These are phyloP conservation scores for Papilio polyxenes DNA, from an alignment of 1,140 invertebrate species.

Conservation along the genomic window DNA sequence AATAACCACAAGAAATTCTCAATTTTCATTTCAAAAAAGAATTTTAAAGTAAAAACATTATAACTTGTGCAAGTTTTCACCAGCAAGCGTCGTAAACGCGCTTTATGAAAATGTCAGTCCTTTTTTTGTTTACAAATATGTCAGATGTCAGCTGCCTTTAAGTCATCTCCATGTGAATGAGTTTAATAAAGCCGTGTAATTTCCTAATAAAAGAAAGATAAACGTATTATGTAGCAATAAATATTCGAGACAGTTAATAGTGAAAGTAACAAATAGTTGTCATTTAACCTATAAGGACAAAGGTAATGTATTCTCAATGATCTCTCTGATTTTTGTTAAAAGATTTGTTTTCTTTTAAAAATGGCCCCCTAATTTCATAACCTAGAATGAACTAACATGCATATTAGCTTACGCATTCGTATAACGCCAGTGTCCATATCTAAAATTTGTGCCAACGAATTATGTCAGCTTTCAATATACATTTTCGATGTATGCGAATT, in stretches of 20 bases:
- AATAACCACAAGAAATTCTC: too few relatives aligned
- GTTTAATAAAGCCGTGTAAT: background rate
- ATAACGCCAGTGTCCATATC: background rate
- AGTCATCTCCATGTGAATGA: background rate
- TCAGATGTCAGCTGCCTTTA: background rate
- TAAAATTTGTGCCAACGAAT: slow-evolving; percentile 13
- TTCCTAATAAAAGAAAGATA: background rate
- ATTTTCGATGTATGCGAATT: background rate
- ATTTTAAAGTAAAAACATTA: background rate
- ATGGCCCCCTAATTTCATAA: background rate
- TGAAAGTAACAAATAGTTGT: too few relatives aligned
- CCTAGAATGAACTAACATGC: background rate
- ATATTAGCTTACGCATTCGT: background rate
- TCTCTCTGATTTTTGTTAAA: background rate
- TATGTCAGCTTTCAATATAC: slow-evolving; percentile 28
- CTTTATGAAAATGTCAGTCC: background rate
- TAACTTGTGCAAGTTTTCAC: background rate
- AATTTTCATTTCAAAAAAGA: background rate
- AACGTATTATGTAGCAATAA: background rate
- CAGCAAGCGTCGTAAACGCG: background rate
- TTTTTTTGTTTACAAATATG: slow-evolving; percentile 15
- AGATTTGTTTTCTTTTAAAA: background rate
- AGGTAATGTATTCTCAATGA: background rate
- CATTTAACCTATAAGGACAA: background rate
- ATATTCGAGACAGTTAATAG: background rate